phyloP scores from a whole-genome alignment of 2,797 vertebrate genomes.

The Siniperca scherzeri region DNA sequence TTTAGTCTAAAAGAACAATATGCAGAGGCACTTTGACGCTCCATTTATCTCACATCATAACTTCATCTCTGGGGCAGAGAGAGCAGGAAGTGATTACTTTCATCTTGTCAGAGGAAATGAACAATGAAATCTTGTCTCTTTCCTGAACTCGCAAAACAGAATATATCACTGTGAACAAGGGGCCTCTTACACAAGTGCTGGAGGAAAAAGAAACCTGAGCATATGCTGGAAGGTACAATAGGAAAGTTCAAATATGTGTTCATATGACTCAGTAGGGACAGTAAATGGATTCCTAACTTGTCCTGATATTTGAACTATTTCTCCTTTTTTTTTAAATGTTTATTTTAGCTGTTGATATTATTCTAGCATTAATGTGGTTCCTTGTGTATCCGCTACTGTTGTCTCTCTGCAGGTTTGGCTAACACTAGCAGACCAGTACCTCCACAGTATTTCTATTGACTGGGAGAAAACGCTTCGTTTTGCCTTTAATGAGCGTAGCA shows the following conservation, averaged over 20 bases:
- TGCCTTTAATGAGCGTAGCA: constrained; percentile 98
- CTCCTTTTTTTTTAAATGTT: not conserved
- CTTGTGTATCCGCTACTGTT: not conserved
- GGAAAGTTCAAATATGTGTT: constrained; percentile 4
- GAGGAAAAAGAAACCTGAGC: constrained; percentile 3
- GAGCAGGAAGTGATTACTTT: constrained; percentile 27
- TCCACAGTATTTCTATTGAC: constrained; percentile 97
- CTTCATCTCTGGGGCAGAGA: constrained; percentile 8
- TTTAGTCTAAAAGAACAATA: not conserved
- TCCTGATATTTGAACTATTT: not conserved
- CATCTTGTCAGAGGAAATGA: constrained; percentile 7
- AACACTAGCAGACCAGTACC: constrained; percentile 96
- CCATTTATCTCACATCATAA: constrained; percentile 22
- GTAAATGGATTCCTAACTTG: not conserved
- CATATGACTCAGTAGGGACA: not conserved
- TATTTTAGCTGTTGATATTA: not conserved
- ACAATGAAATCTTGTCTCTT: constrained; percentile 23
- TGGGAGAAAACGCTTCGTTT: constrained; percentile 99
- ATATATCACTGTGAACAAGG: constrained; percentile 22
- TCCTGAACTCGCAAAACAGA: constrained; percentile 20
- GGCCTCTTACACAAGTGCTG: not conserved
- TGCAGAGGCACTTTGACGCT: constrained; percentile 15
- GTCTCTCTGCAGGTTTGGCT: constrained; percentile 92
- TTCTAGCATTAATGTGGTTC: not conserved
- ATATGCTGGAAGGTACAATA: not conserved